Base-by-base conservation (phyloP, 2,888 invertebrate genomes). In the Molorchus minor region DNA sequence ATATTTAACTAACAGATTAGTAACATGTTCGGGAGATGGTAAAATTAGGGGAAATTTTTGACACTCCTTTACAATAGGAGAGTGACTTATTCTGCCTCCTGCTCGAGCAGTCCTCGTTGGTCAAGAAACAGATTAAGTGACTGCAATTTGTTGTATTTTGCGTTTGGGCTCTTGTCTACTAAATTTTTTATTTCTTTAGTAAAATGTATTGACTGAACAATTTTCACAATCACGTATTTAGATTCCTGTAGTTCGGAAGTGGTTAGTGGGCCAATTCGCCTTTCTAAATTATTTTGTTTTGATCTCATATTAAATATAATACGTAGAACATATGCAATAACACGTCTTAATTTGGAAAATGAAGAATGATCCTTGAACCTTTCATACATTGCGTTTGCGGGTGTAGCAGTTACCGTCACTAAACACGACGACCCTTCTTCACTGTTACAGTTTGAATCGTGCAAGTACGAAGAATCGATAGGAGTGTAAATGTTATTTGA, bases 11-110 rank as follows among this genome's bases (percentile, higher is more conserved):
- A 61, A 29, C n/a, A 54, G 17, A 7, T 60, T 44, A 12, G 56
- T 43, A 2, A 65, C 56, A 8, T 20, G 21, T 53, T 66, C 59
- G 0, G 43, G 51, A 12, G 56, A 20, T 19, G 44, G 45, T 13
- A 62, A 49, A 33, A 66, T 10, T 15, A 62, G 54, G 5, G 64
- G 66, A 51, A 59, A 49, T 36, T 41, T 64, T 45, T 59, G 56
- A 8, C n/a, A n/a, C n/a, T 58, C 49, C n/a, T 57, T 49, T 8
- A 12, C 5, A 35, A 57, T 40, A 15, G 54, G 19, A 3, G 59
- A 59, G 13, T 59, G 20, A 0, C 15, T 19, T 17, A 66, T 21
- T 13, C 62, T 41, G 41, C n/a, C n/a, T n/a, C n/a, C n/a, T n/a
- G n/a, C n/a, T n/a, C n/a, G n/a, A n/a, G n/a, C n/a, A n/a, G n/a